Percentiles rank a stretch among this genome's conserved stretches.
Conservation (phyloP, 2,888 invertebrate species). For the Epinotia brunnichana region DNA sequence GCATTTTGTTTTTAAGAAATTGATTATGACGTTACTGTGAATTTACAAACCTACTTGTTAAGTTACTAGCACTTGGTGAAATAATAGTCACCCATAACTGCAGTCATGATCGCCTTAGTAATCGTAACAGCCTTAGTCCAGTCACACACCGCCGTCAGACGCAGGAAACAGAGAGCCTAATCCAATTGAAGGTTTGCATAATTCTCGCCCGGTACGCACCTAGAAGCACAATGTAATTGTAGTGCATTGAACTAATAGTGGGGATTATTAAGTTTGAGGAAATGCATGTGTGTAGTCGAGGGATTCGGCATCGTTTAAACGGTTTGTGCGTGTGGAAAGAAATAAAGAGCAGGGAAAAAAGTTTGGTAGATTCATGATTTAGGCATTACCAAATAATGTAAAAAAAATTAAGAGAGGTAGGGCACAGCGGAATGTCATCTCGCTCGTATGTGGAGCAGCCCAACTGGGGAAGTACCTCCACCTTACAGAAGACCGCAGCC, state of each 20-base stretch:
- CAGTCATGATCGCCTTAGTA: constrained; percentile 30
- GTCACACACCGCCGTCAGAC: constrained; percentile 48
- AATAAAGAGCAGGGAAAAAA: neutral
- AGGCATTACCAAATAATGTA: neutral
- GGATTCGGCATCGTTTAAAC: constrained; percentile 10
- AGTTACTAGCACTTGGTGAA: neutral
- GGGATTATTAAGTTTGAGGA: constrained; percentile 41
- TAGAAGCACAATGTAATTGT: constrained; percentile 52
- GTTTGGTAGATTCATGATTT: neutral
- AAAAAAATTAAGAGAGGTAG: too few species aligned
- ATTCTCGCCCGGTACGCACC: constrained; percentile 61
- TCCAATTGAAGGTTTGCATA: constrained; percentile 76
- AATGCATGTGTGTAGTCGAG: constrained; percentile 17
- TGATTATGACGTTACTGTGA: too few species aligned
- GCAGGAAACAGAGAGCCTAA: constrained; percentile 66
- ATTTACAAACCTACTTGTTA: neutral
- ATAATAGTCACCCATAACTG: constrained; percentile 17
- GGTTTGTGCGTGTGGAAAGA: neutral
- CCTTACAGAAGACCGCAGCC: too few species aligned
- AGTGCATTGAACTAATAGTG: constrained; percentile 54
- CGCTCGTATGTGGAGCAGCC: too few species aligned
- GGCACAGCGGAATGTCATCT: too few species aligned
- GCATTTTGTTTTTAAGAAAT: too few species aligned
- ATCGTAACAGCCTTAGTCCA: constrained; percentile 21
- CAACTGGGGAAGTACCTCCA: too few species aligned